Base-by-base conservation (phyloP, 2,797 vertebrate species). In the Miichthys miiuy region DNA sequence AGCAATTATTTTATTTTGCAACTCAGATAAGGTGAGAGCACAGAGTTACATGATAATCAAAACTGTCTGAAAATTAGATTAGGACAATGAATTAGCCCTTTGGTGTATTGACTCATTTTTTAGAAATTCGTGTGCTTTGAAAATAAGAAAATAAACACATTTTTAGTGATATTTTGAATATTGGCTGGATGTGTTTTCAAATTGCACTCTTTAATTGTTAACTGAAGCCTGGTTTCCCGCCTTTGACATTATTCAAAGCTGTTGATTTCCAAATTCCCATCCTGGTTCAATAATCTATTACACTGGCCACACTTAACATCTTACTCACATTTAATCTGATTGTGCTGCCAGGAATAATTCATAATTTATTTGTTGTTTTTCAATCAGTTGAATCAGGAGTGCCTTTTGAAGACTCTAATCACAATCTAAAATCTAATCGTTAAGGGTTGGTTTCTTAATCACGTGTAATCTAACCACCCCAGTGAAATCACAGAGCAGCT, bases 351-450 rank as follows among this genome's bases (percentile, higher is more conserved):
- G 13, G n/a, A 60, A 30, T 34, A 34, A 2, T 5, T 55, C n/a
- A 60, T 64, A 34, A 47, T 46, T 34, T 30, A 56, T 73, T 66
- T 72, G 75, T 68, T 61, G 58, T 66, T 70, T n/a, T 56, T 71
- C 63, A 82, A 68, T 80, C 72, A 80, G 68, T 27, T 58, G 44
- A 76, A 72, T 81, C 57, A 34, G 63, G 81, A 81, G 82, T 84
- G 81, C 80, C 83, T 89, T 84, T 80, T 60, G 25, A 81, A 77
- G 72, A 75, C 77, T 83, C 61, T 68, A 61, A 85, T 87, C 78
- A 68, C 56, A 30, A 80, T 77, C 52, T 68, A 6, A 56, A 51
- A 73, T 74, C 57, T 62, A 62, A 78, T 83, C 47, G 41, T 76
- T 7, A 6, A 46, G 57, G 54, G 67, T 50, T 23, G 69, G n/a